Evolutionary conservation across 2,797 vertebrate species (phyloP), one percentile per base, ranked within the genome.

Genomic region (Clarias laeviceps): DNA sequence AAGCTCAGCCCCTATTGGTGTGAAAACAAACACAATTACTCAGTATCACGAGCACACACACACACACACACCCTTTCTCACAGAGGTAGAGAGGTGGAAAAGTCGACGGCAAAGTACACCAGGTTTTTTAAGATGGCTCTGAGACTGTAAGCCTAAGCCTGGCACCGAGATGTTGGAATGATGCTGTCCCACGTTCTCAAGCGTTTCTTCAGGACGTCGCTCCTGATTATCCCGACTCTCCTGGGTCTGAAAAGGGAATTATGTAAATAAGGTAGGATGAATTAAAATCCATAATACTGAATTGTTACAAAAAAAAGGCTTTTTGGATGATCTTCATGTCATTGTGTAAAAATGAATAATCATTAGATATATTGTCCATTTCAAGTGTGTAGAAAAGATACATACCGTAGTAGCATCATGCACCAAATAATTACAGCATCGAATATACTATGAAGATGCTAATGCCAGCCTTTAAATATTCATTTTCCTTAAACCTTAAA

Each of bases 1-100:
- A 50, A 72, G 84, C 66, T 62, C 84, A 80, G 77, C 76, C 84
- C 84, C 62, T 22, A 40, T 2, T 40, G 8, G 15, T 65, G 22
- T n/a, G 45, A 0, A 61, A 57, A 68, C 37, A n/a, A 50, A 68
- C 20, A 59, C 20, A 56, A 22, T 66, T n/a, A 27, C 20, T 27
- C 15, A 81, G 15, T 18, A 0, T 34, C 54, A 70, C 66, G 20
- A 29, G n/a, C 5, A 62, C 7, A 18, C 24, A 54, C 34, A 18
- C 24, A 54, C 34, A 22, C 40, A 72, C 65, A 85, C 66, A 20
- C 78, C 61, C 79, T 65, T 74, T 74, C 32, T 37, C 50, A 40
- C 45, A 40, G 59, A 17, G n/a, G 12, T 27, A 50, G 54, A 62
- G 7, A 61, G n/a, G 14, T 34, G 14, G 20, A 72, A 45, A 80